Conservation (phyloP, 2,888 invertebrate species). For the Watsonalla binaria region DNA sequence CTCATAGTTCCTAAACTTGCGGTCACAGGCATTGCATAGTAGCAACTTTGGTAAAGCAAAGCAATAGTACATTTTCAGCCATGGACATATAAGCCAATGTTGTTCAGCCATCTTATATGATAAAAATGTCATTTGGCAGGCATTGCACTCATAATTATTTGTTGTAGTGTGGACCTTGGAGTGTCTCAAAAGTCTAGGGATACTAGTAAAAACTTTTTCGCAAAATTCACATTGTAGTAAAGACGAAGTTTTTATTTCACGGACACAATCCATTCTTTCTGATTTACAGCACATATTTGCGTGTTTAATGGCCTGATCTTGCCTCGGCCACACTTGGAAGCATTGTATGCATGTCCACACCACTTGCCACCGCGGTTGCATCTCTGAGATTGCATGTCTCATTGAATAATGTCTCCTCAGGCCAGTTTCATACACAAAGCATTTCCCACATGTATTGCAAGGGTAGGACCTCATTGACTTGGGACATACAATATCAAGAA, state of each 20-base stretch:
- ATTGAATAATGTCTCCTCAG: constrained; percentile 59
- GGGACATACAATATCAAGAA: constrained; percentile 48
- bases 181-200: constrained; percentile 62
- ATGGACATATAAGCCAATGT: constrained; percentile 64
- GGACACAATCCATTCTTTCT: constrained; percentile 41
- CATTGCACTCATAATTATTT: constrained; percentile 82
- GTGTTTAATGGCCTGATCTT: constrained; percentile 58
- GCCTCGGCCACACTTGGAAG: constrained; percentile 70
- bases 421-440: constrained; percentile 70
- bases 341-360: constrained; percentile 73
- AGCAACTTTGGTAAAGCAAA: constrained; percentile 65
- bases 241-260: constrained; percentile 68
- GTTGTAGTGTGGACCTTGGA: constrained; percentile 79
- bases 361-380: constrained; percentile 63
- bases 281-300: constrained; percentile 50
- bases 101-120: constrained; percentile 62
- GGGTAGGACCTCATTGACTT: constrained; percentile 56
- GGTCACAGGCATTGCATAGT: constrained; percentile 68
- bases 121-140: constrained; percentile 56
- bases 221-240: constrained; percentile 71
- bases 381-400: constrained; percentile 49
- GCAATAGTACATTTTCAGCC: constrained; percentile 55
- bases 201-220: constrained; percentile 69
- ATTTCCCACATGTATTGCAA: constrained; percentile 66
- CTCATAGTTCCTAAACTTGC: constrained; percentile 69